These are phyloP conservation scores for Carollia perspicillata DNA, from an alignment of 2,113 vertebrate species.

Conservation along the genomic window DNA sequence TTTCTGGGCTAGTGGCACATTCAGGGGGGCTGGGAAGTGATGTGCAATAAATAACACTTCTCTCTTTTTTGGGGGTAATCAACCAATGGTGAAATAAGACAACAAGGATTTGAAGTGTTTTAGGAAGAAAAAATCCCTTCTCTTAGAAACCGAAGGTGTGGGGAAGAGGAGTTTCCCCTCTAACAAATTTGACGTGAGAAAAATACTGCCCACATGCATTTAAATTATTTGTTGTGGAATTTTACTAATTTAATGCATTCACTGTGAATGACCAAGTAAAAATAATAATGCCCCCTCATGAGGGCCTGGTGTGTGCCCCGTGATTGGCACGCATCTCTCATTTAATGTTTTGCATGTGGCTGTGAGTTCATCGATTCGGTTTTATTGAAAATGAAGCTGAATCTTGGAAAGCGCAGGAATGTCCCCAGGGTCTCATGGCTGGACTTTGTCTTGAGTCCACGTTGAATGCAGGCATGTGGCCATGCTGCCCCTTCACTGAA, in stretches of 20 bases:
- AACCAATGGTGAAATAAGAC: neutral
- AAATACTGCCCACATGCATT: neutral
- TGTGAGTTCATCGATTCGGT: neutral
- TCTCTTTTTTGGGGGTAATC: neutral
- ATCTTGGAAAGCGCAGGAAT: neutral
- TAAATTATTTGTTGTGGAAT: neutral
- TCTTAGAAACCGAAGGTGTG: conserved; percentile 18
- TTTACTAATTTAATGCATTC: neutral
- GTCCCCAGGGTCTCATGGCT: neutral
- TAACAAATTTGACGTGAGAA: neutral
- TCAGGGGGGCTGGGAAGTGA: neutral
- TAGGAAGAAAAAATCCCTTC: neutral
- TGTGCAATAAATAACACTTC: neutral
- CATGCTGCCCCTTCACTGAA: neutral
- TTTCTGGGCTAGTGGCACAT: neutral
- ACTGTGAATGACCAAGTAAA: neutral
- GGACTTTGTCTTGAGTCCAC: neutral
- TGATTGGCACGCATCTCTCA: neutral
- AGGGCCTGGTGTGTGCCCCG: neutral
- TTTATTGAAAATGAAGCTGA: neutral
- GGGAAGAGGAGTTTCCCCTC: neutral
- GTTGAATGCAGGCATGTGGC: neutral
- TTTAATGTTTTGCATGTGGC: neutral
- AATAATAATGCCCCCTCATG: neutral
- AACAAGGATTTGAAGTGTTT: conserved; percentile 22